These are phyloP conservation scores for Eledone cirrhosa DNA, from an alignment of 2,888 invertebrate genomes.

Conservation along the genomic window DNA sequence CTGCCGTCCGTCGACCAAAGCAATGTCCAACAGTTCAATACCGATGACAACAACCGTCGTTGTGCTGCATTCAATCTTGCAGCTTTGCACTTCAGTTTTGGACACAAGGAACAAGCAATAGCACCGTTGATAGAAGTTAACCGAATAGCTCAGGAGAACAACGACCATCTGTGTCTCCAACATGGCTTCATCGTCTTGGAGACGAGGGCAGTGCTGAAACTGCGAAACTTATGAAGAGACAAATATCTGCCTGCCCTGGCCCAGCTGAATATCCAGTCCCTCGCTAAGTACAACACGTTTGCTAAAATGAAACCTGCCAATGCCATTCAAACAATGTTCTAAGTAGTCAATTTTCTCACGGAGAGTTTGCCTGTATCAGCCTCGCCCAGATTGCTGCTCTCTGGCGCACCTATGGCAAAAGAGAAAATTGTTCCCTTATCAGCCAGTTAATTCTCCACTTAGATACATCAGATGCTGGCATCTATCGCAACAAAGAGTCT, in stretches of 20 bases:
- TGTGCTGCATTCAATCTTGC: conserved; percentile 92
- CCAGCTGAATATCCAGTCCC: conserved; percentile 79
- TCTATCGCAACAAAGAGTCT: conserved; percentile 75
- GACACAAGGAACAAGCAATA: conserved; percentile 80
- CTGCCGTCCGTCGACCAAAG: conserved; percentile 52
- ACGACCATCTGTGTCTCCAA: conserved; percentile 85
- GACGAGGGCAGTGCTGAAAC: conserved; percentile 54
- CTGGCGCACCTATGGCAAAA: conserved; percentile 89
- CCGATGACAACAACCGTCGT: conserved; percentile 71
- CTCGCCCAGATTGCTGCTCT: conserved; percentile 84
- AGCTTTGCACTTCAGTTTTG: conserved; percentile 86
- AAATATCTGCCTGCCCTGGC: conserved; percentile 75
- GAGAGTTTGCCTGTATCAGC: conserved; percentile 82
- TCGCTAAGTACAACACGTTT: conserved; percentile 80
- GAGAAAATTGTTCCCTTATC: conserved; percentile 81
- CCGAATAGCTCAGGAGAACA: conserved; percentile 86
- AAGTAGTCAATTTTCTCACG: conserved; percentile 84
- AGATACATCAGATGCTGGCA: conserved; percentile 74
- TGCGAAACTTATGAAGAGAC: conserved; percentile 73
- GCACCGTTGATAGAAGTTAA: conserved; percentile 87
- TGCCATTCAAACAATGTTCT: conserved; percentile 84
- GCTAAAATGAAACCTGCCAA: conserved; percentile 76
- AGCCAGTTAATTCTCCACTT: conserved; percentile 82
- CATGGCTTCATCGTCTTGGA: conserved; percentile 76
- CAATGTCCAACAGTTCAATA: conserved; percentile 40